Evolutionary conservation across 2,888 invertebrate genomes (phyloP).

Genomic region (Andrena fulva): DNA sequence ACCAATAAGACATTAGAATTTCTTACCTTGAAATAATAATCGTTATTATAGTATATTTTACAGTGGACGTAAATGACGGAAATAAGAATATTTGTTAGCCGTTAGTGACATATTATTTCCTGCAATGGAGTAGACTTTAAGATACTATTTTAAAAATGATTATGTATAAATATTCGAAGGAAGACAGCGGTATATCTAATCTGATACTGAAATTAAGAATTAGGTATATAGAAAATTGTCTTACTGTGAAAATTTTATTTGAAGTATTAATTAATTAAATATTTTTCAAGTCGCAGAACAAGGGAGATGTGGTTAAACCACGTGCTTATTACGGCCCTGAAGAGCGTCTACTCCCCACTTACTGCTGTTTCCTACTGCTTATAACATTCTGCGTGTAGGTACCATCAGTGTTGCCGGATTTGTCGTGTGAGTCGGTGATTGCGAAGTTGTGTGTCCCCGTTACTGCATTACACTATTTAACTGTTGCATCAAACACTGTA

Average conservation of each 20-base stretch:
- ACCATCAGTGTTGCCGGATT: conserved; percentile 46
- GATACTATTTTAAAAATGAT: neutral
- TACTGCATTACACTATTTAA: conserved; percentile 1
- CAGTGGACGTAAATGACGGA: no score
- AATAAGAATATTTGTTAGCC: no score
- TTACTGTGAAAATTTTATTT: neutral
- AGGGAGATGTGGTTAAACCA: neutral
- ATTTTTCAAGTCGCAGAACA: neutral
- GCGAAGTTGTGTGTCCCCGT: neutral
- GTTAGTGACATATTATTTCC: no score
- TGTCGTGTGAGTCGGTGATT: conserved; percentile 19
- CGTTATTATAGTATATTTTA: no score
- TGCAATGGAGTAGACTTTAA: no score
- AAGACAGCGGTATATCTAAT: neutral
- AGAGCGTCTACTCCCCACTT: conserved; percentile 40
- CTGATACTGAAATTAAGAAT: neutral
- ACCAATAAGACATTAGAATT: no score
- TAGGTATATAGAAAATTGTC: no score
- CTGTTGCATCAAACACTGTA: conserved; percentile 43
- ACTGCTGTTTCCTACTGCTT: conserved; percentile 1
- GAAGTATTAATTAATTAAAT: neutral
- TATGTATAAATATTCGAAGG: neutral
- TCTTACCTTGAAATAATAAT: no score
- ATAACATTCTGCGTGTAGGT: conserved; percentile 35
- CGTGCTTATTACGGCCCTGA: conserved; percentile 57